Evolutionary conservation across 2,113 vertebrate species (phyloP).

Genomic region (Oceanites oceanicus): DNA sequence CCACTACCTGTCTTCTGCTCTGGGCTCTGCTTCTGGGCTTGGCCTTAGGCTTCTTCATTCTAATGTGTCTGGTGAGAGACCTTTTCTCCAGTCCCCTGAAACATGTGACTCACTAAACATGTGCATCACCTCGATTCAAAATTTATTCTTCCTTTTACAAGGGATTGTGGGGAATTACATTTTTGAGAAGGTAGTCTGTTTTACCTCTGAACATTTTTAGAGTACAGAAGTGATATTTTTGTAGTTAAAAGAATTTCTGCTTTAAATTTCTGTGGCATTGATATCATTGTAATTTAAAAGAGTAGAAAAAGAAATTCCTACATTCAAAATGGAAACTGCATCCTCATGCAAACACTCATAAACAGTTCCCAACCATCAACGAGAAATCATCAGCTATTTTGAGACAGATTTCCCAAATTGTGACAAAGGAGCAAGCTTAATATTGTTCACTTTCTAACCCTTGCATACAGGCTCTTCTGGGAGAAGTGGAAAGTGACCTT

Average conservation of each 20-base stretch:
- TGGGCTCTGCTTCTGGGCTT: not conserved
- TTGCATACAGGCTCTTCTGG: not conserved
- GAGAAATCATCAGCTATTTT: not conserved
- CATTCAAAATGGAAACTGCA: not conserved
- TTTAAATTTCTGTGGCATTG: not conserved
- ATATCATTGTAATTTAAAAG: not conserved
- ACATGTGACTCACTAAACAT: not conserved
- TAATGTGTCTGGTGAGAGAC: not conserved
- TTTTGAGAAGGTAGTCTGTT: not conserved
- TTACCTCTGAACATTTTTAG: not conserved
- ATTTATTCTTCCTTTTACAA: not conserved
- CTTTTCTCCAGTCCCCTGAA: not conserved
- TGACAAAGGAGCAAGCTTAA: not conserved
- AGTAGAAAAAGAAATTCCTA: not conserved
- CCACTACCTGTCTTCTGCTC: not conserved
- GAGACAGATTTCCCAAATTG: not conserved
- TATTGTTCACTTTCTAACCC: conserved; percentile 21
- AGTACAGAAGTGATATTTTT: not conserved
- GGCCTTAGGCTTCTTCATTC: conserved; percentile 1
- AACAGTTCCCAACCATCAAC: not conserved
- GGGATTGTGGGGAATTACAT: not conserved
- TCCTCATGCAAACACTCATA: not conserved
- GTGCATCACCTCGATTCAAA: not conserved
- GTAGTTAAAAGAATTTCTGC: not conserved
- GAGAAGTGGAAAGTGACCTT: conserved; percentile 38